Evolutionary conservation across 2,113 vertebrate genomes (phyloP).

Genomic region (Scolopax mira): DNA sequence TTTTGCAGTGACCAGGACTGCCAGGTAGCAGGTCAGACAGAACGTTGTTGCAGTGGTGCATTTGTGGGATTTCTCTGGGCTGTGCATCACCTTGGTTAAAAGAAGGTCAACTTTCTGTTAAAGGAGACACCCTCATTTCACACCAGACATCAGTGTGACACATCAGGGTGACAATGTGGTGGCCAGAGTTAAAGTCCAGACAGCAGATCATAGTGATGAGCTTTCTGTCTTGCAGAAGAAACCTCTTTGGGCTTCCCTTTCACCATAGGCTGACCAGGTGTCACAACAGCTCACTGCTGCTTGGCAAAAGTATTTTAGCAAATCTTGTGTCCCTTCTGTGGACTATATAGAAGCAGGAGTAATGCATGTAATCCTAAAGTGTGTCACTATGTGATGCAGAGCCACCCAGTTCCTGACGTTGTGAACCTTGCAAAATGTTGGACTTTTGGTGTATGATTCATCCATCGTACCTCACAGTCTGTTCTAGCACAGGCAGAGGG

Average conservation of each 20-base stretch:
- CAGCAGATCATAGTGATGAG: not conserved
- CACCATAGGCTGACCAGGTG: not conserved
- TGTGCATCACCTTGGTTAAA: not conserved
- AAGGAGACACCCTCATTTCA: not conserved
- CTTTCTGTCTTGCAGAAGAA: not conserved
- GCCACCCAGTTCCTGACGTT: not conserved
- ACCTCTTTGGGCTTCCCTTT: not conserved
- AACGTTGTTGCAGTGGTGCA: not conserved
- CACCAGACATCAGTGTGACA: not conserved
- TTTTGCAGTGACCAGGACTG: not conserved
- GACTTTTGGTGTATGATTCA: not conserved
- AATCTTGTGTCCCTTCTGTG: not conserved
- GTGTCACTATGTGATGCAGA: not conserved
- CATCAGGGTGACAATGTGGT: not conserved
- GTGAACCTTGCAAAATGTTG: not conserved
- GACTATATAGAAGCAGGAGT: not conserved
- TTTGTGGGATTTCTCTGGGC: not conserved
- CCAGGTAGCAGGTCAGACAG: not conserved
- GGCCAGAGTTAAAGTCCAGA: not conserved
- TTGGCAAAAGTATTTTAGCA: not conserved
- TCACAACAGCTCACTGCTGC: not conserved
- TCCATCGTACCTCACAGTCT: not conserved
- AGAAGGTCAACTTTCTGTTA: not conserved
- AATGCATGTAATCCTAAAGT: not conserved
- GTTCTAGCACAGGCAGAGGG: not conserved